Base-by-base conservation (phyloP, 2,113 vertebrate genomes). In the Fulica atra region DNA sequence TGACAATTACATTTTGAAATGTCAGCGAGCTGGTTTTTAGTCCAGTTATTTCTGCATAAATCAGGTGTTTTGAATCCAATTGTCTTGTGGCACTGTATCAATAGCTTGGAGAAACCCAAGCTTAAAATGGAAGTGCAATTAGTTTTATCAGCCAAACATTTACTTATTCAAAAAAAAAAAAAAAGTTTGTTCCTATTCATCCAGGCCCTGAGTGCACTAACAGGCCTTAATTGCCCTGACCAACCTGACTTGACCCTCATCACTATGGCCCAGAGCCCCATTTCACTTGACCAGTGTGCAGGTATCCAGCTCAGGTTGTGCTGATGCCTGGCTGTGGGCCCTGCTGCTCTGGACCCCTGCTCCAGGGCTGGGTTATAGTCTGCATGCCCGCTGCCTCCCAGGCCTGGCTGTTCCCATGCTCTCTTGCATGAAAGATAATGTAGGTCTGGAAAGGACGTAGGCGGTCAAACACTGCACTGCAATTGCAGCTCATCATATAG, bases 341-440 rank as follows among this genome's bases (percentile, higher is more conserved):
- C 20, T 69, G 51, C 36, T 1, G 2, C 23, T 13, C 36, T 2
- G 1, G 9, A 5, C 33, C 21, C 31, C 0, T 0, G 0, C 46
- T 12, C 26, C 11, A 12, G 26, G 46, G 72, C 63, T 36, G 56
- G 60, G 28, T 40, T 78, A 64, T 28, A 5, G 24, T 10, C 38
- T 86, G 48, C 10, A 7, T 6, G 7, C 3, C 2, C 1, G 11
- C 31, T 42, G 13, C 5, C 23, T 25, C 28, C 42, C 5, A 2
- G 15, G 25, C 28, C 53, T 66, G 38, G 16, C 46, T 2, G 0
- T 31, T 36, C 16, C 38, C 59, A 17, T 48, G n/a, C 63, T 21
- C 13, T 5, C 63, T 63, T 11, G 21, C 12, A 4, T 21, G 20
- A 28, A 31, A 51, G 29, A 4, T 12, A 25, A 8, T 0, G 15